phyloP scores from a whole-genome alignment of 2,888 invertebrate species.

The Nesidiocoris tenuis region DNA sequence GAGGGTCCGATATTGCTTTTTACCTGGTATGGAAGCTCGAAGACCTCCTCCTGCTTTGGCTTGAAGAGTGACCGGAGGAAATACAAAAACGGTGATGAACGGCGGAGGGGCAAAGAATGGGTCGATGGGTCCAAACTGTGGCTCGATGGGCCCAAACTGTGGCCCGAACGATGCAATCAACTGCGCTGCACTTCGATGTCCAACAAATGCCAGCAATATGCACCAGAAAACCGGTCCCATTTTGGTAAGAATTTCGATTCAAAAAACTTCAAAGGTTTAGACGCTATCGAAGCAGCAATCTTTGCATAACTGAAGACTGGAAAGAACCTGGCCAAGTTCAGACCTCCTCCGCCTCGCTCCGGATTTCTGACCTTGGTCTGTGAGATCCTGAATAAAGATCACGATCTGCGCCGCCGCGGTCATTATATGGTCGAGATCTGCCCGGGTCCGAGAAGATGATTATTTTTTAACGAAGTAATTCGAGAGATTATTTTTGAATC shows the following conservation, averaged over 20 bases:
- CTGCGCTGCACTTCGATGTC: neutral
- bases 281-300: neutral
- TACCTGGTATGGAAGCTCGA: conserved; percentile 41
- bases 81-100: conserved; percentile 16
- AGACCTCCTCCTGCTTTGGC: conserved; percentile 35
- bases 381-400: neutral
- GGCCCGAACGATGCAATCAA: neutral
- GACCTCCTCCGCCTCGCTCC: neutral
- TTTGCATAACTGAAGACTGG: neutral
- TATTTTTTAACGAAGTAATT: too few relatives aligned
- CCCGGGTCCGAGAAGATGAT: too few relatives aligned
- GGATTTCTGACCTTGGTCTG: neutral
- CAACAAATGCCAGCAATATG: neutral
- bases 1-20: neutral
- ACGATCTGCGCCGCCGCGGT: neutral
- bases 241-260: neutral
- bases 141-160: too few relatives aligned
- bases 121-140: conserved; percentile 4
- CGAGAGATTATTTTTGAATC: too few relatives aligned
- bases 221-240: neutral
- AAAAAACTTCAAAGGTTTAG: too few relatives aligned
- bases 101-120: conserved; percentile 15
- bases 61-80: conserved; percentile 38
- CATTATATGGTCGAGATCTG: too few relatives aligned
- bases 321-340: neutral